Base-by-base conservation (phyloP, 2,888 invertebrate species). In the Dasypolia templi region DNA sequence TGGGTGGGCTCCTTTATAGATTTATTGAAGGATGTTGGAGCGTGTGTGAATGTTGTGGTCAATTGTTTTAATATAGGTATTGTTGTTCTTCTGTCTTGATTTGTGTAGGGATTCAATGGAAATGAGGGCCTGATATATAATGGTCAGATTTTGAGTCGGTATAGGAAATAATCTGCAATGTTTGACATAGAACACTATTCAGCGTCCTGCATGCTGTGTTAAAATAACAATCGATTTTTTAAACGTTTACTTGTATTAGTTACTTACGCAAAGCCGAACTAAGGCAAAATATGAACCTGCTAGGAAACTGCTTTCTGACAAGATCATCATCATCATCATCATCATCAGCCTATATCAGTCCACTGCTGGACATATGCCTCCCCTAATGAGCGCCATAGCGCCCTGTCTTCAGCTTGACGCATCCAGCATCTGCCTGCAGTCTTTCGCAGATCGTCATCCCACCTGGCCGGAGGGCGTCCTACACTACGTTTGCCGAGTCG, bases 1-100 rank as follows among this genome's bases (percentile, higher is more conserved):
- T 86, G 70, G 79, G 75, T 84, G 86, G 85, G 82, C 77, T 63
- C 72, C 51, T 70, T 84, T 68, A 74, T 80, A 80, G 82, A 86
- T 86, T 85, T 86, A 85, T 86, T 80, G 65, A 74, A 42, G 59
- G 46, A 61, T 78, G 58, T 72, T 78, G 58, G 65, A 65, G 56
- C 53, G 44, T 67, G 59, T 72, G 68, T 53, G 76, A 72, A 75
- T 70, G 64, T 63, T 81, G 75, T 79, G 85, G 83, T 82, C 85
- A 83, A 84, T 83, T 83, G 70, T 84, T 78, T 75, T 77, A 84
- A 65, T 77, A 56, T 59, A 46, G 11, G 53, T 75, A 7, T 32
- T 19, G 17, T 26, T 62, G 42, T 63, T 49, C 65, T 26, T 59
- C 46, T 61, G 22, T 12, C 1, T 67, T 75, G 71, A 44, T 55